Evolutionary conservation across 2,113 vertebrate genomes (phyloP), one percentile per base, ranked within the genome.

Genomic region (Phalacrocorax pelagicus): DNA sequence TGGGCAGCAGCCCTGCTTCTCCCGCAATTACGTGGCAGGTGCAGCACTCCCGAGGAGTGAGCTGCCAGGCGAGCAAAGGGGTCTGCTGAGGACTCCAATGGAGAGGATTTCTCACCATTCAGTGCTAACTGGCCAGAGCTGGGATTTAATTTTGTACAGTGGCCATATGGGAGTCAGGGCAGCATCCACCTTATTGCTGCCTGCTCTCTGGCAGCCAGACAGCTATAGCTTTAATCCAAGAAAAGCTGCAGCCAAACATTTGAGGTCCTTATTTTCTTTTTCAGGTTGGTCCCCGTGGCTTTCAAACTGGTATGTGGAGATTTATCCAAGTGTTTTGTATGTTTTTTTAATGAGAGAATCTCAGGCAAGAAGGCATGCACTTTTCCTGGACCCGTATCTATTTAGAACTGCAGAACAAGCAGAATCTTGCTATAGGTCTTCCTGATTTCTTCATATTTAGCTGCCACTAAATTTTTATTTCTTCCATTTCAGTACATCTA

Each of bases 61-160:
- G 32, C 51, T 90, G 61, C 57, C 7, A 15, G 62, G 36, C 0
- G 5, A 92, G 24, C 8, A 44, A 29, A 47, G 4, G 17, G 27
- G 24, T 82, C 74, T 59, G 23, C 66, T 34, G 38, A 32, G 8
- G 38, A 66, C 44, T 62, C 47, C 55, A 17, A 0, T 1, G 1
- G 40, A 24, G 51, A 65, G 30, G 55, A 91, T 93, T 95, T 92
- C 92, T 93, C 81, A 40, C 84, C 24, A 27, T 38, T 75, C 32
- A 17, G 81, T 46, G 73, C 49, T 89, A 92, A 88, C 36, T 18
- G 3, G 40, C 44, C 42, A 27, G 67, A 88, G 63, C 29, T 59
- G 38, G 55, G 84, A 81, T 94, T 94, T 95, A 71, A 94, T 96
- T 94, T 88, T 81, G 46, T 81, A 8, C 59, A 71, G 51, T 27